Evolutionary conservation across 2,888 invertebrate genomes (phyloP), one percentile per base, ranked within the genome.

Genomic region (Heliconius ethilla): DNA sequence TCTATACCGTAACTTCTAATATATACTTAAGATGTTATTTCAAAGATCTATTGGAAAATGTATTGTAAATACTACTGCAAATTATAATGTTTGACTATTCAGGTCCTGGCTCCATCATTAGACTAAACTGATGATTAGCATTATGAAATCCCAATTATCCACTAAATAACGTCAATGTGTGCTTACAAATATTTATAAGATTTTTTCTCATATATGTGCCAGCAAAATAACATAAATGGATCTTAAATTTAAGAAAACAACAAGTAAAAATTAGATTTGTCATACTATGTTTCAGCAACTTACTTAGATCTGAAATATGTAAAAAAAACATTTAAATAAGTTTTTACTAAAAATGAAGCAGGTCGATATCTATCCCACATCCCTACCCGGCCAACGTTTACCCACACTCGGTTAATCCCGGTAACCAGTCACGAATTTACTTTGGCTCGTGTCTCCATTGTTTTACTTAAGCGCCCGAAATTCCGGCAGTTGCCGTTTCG

Each of bases 401-500:
- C 84, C 87, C 87, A 89, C 86, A 88, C 87, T 87, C 86, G 83
- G 87, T 88, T 90, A 89, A 89, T 88, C 89, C 88, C 79, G 83
- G 84, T 84, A 80, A 80, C 78, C 70, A 77, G 79, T 77, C 76
- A 80, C 78, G 76, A 78, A 80, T 80, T 78, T 78, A 80, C 75
- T 59, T 65, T 75, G 74, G 73, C 78, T 76, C 70, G 76, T 78
- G 74, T 76, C 80, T 75, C 78, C 74, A 80, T 78, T 80, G 80
- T 74, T 80, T 80, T 69, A 55, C 78, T 78, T 80, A 80, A 81
- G 78, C 80, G 79, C 78, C 69, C 80, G 75, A 80, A 78, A 78
- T 80, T 78, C 78, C 69, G 51, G 63, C 78, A 69, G 73, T 77
- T 63, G 51, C 70, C 78, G 62, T 77, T 77, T 73, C 55, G 75